Evolutionary conservation across 1,140 invertebrate genomes (phyloP).

Genomic region (Bombyx mandarina): DNA sequence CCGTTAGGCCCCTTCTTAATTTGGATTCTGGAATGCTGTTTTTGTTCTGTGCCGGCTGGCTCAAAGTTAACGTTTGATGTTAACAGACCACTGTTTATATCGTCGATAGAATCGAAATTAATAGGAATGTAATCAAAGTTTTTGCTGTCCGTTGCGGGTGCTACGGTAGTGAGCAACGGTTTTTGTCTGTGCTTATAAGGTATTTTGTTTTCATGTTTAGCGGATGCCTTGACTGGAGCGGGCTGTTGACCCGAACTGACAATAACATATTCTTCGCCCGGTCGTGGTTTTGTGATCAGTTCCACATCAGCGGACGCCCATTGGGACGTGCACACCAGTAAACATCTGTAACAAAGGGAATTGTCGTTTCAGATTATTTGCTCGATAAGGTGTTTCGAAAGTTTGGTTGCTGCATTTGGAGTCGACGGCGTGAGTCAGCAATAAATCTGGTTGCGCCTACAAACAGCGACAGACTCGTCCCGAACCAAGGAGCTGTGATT

Average conservation of each 20-base stretch:
- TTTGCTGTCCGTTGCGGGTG: constrained; percentile 40
- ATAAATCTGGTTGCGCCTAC: constrained; percentile 40
- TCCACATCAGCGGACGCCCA: constrained; percentile 55
- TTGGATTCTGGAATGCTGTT: constrained; percentile 79
- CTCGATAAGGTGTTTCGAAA: constrained; percentile 22
- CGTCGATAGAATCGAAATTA: constrained; percentile 64
- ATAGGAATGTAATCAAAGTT: constrained; percentile 63
- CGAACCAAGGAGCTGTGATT: constrained; percentile 37
- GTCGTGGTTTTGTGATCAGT: constrained; percentile 69
- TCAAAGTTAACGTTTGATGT: constrained; percentile 64
- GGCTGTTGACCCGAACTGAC: constrained; percentile 65
- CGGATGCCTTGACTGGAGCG: constrained; percentile 55
- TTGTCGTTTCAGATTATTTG: constrained; percentile 5
- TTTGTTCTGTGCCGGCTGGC: constrained; percentile 65
- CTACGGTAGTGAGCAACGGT: constrained; percentile 59
- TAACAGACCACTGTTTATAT: constrained; percentile 62
- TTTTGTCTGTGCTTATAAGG: constrained; percentile 59
- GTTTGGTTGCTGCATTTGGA: constrained; percentile 22
- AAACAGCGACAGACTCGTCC: constrained; percentile 18
- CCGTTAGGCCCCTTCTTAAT: constrained; percentile 92
- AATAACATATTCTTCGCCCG: constrained; percentile 70
- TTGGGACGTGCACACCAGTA: constrained; percentile 43
- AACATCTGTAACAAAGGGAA: constrained; percentile 62
- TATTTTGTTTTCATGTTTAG: constrained; percentile 43
- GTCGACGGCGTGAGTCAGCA: constrained; percentile 39